Base-by-base conservation (phyloP, 1,140 invertebrate species). In the Sitobion miscanthi region DNA sequence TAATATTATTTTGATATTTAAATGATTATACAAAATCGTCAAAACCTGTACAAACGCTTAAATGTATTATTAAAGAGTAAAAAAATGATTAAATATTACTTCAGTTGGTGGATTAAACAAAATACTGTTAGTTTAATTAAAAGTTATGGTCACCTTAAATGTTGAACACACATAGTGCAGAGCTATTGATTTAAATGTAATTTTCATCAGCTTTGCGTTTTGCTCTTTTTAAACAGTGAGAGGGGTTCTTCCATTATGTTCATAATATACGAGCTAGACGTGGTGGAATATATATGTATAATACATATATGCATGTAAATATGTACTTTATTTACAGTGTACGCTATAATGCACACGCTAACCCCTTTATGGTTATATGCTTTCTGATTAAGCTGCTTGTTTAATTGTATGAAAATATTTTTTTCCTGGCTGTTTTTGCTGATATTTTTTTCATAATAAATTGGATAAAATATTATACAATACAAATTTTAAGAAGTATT, bases 321-420 rank as follows among this genome's bases (percentile, higher is more conserved):
- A 49, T 88, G 38, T 23, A 90, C 38, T 90, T 90, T 90, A 90
- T 90, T 69, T 90, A 69, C 89, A 90, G 38, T 90, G 38, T 47
- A 54, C 20, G 87, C 25, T 35, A 57, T 89, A 90, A 45, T n/a
- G 45, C 7, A 90, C 23, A 62, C 21, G 35, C 1, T 30, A 90
- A 45, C 54, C 54, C 89, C 20, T 69, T 90, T 54, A 49, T 47
- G 57, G 57, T 90, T 62, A 69, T 90, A 90, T 90, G 38, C 30
- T 90, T 49, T 90, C 38, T 62, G 42, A 90, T 90, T 45, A 69
- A 90, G 54, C 35, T 25, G 54, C 35, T 90, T 52, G 52, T 42
- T 90, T 90, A 90, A 90, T 69, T 90, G 38, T 69, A 90, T 45
- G 25, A 90, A 90, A 47, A 69, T 57, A n/a, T 42, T 69, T 90